Evolutionary conservation across 1,140 invertebrate genomes (phyloP), one percentile per base, ranked within the genome.

Genomic region (Proctacanthus coquilletti): DNA sequence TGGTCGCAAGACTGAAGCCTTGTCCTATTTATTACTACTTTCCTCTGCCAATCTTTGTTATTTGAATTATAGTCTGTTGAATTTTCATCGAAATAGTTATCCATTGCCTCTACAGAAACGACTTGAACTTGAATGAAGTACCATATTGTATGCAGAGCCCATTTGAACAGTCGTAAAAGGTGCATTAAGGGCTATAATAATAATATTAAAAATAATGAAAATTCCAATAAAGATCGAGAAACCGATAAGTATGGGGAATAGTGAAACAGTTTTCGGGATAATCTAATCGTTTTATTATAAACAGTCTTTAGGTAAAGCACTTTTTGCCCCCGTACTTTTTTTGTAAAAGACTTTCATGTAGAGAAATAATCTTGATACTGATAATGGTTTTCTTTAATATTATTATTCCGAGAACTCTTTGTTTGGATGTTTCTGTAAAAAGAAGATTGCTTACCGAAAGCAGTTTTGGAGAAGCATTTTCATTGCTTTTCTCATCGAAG

Each of bases 21-120:
- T 0, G 84, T 88, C 42, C 82, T 69, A 41, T 81, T 83, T 44
- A 87, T 80, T 3, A 74, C 61, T 0, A 78, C 63, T 19, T 51
- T 48, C 10, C 43, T 40, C 34, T 55, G 10, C 52, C 49, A 57
- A 20, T 42, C 49, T 10, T 34, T 45, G 18, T 48, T 56, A 38
- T 57, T 42, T 30, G 45, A 43, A 21, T 40, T 20, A 33, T 49
- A 44, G 15, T 54, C 49, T 1, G 46, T 48, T 19, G 45, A 42
- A 40, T 52, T 57, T 30, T 43, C 44, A 29, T 55, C 49, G 13
- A 46, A 45, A 38, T 52, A 52, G 27, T 44, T 53, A 42, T 41
- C 66, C 60, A 39, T 68, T 63, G 44, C 46, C 14, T 70, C 57
- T 19, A 47, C 53, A 10, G 51, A 41, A 47, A 60, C 58, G 15